A percentile compares a stretch with the other conserved stretches of the same genome.
phyloP scores from a whole-genome alignment of 2,797 vertebrate species.

The Alcedo atthis region DNA sequence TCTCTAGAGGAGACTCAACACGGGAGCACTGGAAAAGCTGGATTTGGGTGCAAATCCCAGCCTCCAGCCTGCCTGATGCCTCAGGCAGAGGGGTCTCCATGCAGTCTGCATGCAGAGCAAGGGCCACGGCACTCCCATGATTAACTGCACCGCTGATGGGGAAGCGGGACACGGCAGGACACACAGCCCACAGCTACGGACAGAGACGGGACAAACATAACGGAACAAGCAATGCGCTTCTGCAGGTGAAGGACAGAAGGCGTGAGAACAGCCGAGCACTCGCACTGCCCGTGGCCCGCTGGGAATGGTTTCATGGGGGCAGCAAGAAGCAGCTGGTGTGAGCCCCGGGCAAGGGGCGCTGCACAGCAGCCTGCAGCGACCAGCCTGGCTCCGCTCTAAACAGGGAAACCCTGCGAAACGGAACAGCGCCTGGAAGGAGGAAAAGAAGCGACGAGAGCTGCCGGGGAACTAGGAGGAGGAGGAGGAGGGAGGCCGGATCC shows the following conservation, averaged over 20 bases:
- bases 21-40: accelerated
- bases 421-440: neutral
- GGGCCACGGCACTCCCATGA: neutral
- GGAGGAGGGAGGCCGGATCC: neutral
- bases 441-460: neutral
- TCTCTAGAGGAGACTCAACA: too few species aligned
- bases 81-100: neutral
- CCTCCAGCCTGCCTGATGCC: neutral
- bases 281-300: accelerated
- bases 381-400: neutral
- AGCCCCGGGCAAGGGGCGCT: neutral
- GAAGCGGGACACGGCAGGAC: accelerated
- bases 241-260: too few species aligned
- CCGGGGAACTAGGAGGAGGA: neutral
- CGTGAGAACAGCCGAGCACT: accelerated
- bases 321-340: too few species aligned
- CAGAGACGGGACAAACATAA: neutral
- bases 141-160: neutral
- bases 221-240: accelerated
- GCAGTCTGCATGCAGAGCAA: accelerated
- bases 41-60: neutral
- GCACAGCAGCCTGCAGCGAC: neutral
- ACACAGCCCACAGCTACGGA: neutral
- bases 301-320: accelerated
- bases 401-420: accelerated